Base-by-base conservation (phyloP, 2,888 invertebrate genomes). In the Agrotis puta region DNA sequence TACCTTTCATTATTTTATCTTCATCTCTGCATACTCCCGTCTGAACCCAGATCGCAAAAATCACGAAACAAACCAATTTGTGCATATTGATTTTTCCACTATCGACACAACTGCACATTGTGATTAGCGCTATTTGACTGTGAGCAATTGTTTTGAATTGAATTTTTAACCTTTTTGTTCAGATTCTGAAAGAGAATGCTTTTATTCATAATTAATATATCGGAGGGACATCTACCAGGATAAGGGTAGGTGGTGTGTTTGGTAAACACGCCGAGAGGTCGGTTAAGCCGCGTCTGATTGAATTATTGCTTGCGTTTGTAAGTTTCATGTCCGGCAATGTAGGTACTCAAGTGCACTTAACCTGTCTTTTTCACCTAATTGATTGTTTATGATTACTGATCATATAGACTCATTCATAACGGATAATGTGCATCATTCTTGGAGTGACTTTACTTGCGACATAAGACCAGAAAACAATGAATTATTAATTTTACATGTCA, bases 231-330 rank as follows among this genome's bases (percentile, higher is more conserved):
- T 70, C 70, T 79, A 75, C 74, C 81, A 87, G 87, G 89, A 89
- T 89, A 89, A 90, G 88, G 92, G 91, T 89, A 65, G 71, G 54
- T 74, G 73, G 82, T 83, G 84, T 91, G 91, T 93, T 94, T 92
- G 88, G 93, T 94, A 95, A 95, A 95, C 94, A 95, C 79, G 79
- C 87, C 85, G 90, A 89, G 88, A 90, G 90, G 88, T 86, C 87
- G 83, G 88, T 89, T 94, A 95, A 95, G 94, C 94, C 92, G 79
- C 85, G 89, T 88, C 90, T 95, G 95, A 96, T 96, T 96, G 95
- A 95, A 94, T 94, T 95, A 95, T 94, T 92, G 92, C 93, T 91
- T 89, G 89, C 88, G 87, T 88, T 39, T 89, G 89, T 91, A 92
- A n/a, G n/a, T n/a, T n/a, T 50, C 47, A 50, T 50, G 50, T 2